Evolutionary conservation across 2,888 invertebrate species (phyloP), one percentile per base, ranked within the genome.

Genomic region (Brachypalpus laphriformis): DNA sequence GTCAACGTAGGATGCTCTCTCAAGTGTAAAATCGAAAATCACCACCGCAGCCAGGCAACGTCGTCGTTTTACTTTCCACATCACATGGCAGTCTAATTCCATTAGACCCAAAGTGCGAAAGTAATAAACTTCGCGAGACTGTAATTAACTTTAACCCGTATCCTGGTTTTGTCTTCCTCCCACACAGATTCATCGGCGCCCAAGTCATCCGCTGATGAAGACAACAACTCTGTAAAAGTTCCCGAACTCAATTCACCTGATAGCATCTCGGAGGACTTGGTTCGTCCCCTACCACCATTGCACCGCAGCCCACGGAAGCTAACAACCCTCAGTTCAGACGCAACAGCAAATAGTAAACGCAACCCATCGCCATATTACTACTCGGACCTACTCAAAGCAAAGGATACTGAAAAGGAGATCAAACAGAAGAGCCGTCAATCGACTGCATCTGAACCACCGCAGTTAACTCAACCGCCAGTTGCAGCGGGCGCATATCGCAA

Each of bases 331-430:
- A 85, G 81, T 22, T 81, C 85, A 3, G 85, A 85, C 59, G 90
- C 89, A n/a, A 89, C 89, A 3, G 89, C 89, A 14, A 88, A 88
- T 25, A 89, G 89, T 78, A 93, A 93, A 90, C 93, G 96, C 37
- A 96, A 96, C 90, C 96, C 96, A 9, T 96, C 96, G 74, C 96
- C 96, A 0, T 96, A 96, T 90, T 96, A 96, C 89, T 96, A 96
- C 94, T 96, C 96, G 0, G 96, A 96, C 90, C 92, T 96, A 66
- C 95, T 96, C 82, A 94, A 94, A 88, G 91, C 89, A 18, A 90
- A 89, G 86, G 90, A 89, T 71, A 88, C 81, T 54, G 88, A 88
- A 2, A 90, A 89, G 88, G 91, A 89, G 87, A 80, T 88, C 3
- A 90, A 90, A 87, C 88, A 88, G 74, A 90, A 89, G 87, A 90